Percentiles rank a stretch among this genome's conserved stretches.
phyloP scores from a whole-genome alignment of 2,888 invertebrate genomes.

The Melinaea marsaeus region DNA sequence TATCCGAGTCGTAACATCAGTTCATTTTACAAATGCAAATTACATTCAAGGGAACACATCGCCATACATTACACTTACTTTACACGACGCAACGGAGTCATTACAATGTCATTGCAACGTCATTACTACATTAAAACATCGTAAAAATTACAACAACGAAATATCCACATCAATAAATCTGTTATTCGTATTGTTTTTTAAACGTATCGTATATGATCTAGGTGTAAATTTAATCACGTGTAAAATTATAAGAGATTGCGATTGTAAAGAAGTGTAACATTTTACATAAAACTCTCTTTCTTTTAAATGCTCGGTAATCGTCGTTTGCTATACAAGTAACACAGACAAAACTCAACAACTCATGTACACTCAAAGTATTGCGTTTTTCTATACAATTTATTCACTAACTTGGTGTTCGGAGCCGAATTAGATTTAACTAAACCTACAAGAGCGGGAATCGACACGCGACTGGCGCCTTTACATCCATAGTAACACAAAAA shows the following conservation, averaged over 20 bases:
- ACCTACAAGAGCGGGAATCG: conserved; percentile 39
- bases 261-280: conserved; percentile 6
- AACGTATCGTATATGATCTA: too few species aligned
- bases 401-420: conserved; percentile 71
- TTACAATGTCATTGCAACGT: background rate
- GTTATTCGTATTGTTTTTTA: too few species aligned
- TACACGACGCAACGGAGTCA: conserved; percentile 12
- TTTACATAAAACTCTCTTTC: conserved; percentile 34
- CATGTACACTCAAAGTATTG: conserved; percentile 66
- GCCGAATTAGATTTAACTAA: conserved; percentile 60
- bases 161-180: too few species aligned
- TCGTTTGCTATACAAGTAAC: conserved; percentile 43
- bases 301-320: conserved; percentile 59
- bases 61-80: conserved; percentile 26
- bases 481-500: conserved; percentile 6
- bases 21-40: conserved; percentile 37
- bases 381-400: conserved; percentile 68
- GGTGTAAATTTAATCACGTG: too few species aligned
- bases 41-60: conserved; percentile 25
- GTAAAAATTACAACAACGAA: too few species aligned
- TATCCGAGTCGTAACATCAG: conserved; percentile 36
- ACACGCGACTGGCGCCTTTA: conserved; percentile 28
- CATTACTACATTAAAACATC: too few species aligned
- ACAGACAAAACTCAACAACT: conserved; percentile 62
- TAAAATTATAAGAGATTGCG: background rate